Conservation (phyloP, 2,888 invertebrate species). For the Abrostola triplasia region DNA sequence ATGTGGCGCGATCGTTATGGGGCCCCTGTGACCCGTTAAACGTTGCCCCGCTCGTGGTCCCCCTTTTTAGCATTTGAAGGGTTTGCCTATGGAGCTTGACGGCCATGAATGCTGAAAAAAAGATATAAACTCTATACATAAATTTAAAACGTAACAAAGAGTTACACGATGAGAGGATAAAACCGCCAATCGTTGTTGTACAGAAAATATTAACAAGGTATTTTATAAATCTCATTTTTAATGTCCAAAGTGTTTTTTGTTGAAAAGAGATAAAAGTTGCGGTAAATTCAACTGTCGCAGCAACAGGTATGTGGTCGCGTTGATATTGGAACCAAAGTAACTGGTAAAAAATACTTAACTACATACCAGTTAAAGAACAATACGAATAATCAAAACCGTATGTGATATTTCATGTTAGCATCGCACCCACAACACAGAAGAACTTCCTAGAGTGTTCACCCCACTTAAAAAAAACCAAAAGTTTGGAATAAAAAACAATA, state of each 20-base stretch:
- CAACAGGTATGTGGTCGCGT: constrained; percentile 2
- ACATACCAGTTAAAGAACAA: too few relatives aligned
- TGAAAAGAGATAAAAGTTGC: background rate
- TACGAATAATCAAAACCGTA: too few relatives aligned
- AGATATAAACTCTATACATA: constrained; percentile 45
- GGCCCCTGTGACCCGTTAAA: constrained; percentile 51
- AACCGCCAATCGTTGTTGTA: constrained; percentile 32
- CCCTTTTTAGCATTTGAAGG: constrained; percentile 54
- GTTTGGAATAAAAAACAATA: too few relatives aligned
- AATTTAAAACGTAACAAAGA: constrained; percentile 37
- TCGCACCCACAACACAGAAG: too few relatives aligned
- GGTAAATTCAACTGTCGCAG: constrained; percentile 4
- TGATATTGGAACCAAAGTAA: background rate
- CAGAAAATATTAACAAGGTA: constrained; percentile 6
- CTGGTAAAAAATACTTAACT: background rate
- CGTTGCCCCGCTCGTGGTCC: constrained; percentile 26
- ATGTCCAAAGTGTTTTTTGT: background rate
- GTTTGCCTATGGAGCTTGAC: constrained; percentile 48
- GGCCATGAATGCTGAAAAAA: constrained; percentile 50
- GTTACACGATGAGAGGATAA: constrained; percentile 32
- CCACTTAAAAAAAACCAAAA: too few relatives aligned
- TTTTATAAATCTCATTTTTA: constrained; percentile 22
- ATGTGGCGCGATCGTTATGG: constrained; percentile 52
- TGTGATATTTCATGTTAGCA: too few relatives aligned
- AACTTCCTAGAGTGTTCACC: too few relatives aligned